These are phyloP conservation scores for Dione juno DNA, from an alignment of 2,888 invertebrate species.

Conservation along the genomic window DNA sequence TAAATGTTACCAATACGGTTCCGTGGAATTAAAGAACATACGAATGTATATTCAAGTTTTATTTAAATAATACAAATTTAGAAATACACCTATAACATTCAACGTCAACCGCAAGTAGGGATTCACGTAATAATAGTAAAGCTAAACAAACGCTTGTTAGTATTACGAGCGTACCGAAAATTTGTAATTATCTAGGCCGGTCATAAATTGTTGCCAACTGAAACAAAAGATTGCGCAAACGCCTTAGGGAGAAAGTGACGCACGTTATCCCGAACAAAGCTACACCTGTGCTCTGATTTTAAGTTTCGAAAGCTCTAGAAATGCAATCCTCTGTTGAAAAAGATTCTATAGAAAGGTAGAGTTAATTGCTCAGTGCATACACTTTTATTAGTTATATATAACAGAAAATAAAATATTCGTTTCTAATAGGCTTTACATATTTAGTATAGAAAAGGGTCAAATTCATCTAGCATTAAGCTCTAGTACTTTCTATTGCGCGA, in stretches of 20 bases:
- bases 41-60: too few species aligned
- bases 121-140: constrained; percentile 41
- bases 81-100: neutral
- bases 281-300: constrained; percentile 55
- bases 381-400: neutral
- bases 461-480: too few species aligned
- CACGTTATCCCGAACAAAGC: constrained; percentile 53
- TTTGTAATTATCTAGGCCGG: constrained; percentile 42
- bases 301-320: constrained; percentile 36
- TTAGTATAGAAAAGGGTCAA: too few species aligned
- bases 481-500: neutral
- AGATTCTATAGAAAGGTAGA: neutral
- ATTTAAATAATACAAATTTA: neutral
- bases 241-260: constrained; percentile 58
- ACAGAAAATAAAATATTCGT: neutral
- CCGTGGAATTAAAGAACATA: too few species aligned
- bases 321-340: constrained; percentile 20
- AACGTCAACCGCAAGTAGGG: constrained; percentile 31
- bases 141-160: constrained; percentile 33
- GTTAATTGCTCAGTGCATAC: neutral
- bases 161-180: constrained; percentile 38
- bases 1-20: too few species aligned
- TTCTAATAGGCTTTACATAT: neutral
- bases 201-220: constrained; percentile 51
- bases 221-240: constrained; percentile 55